phyloP scores from a whole-genome alignment of 1,140 invertebrate genomes.

The Leguminivora glycinivorella region DNA sequence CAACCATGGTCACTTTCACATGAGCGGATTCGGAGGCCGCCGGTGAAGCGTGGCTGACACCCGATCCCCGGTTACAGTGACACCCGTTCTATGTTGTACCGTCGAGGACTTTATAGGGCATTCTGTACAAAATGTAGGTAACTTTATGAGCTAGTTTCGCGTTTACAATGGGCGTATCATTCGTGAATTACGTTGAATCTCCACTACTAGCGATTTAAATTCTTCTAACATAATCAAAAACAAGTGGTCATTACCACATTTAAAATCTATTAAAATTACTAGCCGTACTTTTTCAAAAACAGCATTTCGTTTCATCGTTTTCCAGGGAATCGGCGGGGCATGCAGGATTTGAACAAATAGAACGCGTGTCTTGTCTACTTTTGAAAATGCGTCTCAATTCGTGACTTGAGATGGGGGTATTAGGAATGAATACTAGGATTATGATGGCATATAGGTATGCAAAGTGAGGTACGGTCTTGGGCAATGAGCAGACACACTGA shows the following conservation, averaged over 20 bases:
- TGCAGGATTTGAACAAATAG: background rate
- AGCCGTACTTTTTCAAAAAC: too few species aligned
- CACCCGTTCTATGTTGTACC: constrained; percentile 50
- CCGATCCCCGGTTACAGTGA: constrained; percentile 46
- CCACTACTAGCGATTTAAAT: too few species aligned
- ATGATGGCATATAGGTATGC: too few species aligned
- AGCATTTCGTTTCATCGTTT: background rate
- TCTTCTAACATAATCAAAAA: too few species aligned
- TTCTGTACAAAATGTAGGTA: background rate
- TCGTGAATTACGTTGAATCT: too few species aligned
- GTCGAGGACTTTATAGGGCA: constrained; percentile 36
- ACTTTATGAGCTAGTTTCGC: background rate
- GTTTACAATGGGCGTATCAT: background rate
- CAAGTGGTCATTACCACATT: too few species aligned
- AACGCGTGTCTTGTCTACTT: background rate
- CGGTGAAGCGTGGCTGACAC: constrained; percentile 51
- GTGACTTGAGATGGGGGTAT: too few species aligned
- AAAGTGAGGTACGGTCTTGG: too few species aligned
- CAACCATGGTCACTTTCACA: constrained; percentile 15
- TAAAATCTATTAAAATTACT: too few species aligned
- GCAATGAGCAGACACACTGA: too few species aligned
- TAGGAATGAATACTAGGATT: too few species aligned
- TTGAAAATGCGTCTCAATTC: too few species aligned
- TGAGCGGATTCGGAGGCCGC: constrained; percentile 37
- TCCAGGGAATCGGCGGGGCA: background rate